A percentile compares a stretch with the other conserved stretches of the same genome.
Conservation (phyloP, 2,888 invertebrate genomes). For the Caenorhabditis panamensis region DNA sequence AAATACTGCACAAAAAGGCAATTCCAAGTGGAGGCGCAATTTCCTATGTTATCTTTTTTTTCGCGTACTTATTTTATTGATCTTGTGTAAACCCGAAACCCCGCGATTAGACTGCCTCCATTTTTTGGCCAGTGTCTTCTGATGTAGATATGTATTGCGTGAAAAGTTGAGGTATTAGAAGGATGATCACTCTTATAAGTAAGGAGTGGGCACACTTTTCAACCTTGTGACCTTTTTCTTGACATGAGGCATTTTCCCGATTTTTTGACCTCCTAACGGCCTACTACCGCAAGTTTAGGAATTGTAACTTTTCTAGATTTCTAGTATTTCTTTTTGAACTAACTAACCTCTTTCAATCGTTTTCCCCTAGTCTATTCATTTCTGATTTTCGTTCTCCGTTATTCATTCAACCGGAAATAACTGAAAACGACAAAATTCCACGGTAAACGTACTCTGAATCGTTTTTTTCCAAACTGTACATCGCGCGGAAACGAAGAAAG, state of each 20-base stretch:
- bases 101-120: conserved; percentile 34
- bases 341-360: too few relatives aligned
- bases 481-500: too few relatives aligned
- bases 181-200: conserved; percentile 29
- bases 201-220: not conserved
- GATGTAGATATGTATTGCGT: conserved; percentile 41
- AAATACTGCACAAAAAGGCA: conserved; percentile 54
- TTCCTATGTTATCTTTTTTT: conserved; percentile 43
- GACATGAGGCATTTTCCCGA: conserved; percentile 15
- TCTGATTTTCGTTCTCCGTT: too few relatives aligned
- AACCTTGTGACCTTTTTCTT: conserved; percentile 37
- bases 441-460: not conserved
- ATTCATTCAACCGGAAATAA: not conserved
- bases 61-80: conserved; percentile 58
- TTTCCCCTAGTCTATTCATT: too few relatives aligned
- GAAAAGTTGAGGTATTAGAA: conserved; percentile 29
- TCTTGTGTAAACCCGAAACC: conserved; percentile 55
- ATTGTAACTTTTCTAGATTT: not conserved
- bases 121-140: conserved; percentile 13
- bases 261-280: too few relatives aligned
- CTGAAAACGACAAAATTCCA: too few relatives aligned
- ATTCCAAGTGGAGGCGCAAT: conserved; percentile 40
- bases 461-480: not conserved
- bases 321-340: not conserved
- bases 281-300: too few relatives aligned